These are phyloP conservation scores for Squalus acanthias DNA, from an alignment of 2,797 vertebrate genomes.

Conservation along the genomic window DNA sequence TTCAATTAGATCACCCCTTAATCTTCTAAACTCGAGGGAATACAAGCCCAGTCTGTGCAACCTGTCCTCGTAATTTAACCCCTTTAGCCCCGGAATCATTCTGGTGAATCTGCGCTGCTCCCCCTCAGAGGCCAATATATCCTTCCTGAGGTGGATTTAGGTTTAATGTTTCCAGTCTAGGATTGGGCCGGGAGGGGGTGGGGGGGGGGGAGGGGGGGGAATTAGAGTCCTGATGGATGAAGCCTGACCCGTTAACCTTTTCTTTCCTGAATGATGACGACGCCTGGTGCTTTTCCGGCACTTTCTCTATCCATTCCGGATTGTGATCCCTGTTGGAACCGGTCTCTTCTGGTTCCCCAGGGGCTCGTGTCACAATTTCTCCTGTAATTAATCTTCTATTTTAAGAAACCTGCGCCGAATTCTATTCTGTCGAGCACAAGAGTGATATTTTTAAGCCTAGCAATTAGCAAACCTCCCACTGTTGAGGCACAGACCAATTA, in stretches of 20 bases:
- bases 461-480: not conserved
- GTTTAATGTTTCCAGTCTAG: not conserved
- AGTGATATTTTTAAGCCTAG: not conserved
- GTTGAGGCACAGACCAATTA: not conserved
- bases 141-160: not conserved
- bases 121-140: not conserved
- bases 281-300: not conserved
- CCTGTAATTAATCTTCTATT: slow-evolving; percentile 8
- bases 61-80: not conserved
- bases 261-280: not conserved
- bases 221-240: not conserved
- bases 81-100: not conserved
- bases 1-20: not conserved
- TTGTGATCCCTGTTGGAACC: not conserved
- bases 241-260: not conserved
- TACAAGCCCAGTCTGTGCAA: not conserved
- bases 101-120: not conserved
- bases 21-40: not conserved
- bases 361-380: not conserved
- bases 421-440: not conserved
- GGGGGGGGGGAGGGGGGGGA: too few relatives aligned
- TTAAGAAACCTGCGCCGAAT: not conserved
- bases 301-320: not conserved
- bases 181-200: too few relatives aligned
- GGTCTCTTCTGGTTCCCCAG: not conserved